phyloP scores from a whole-genome alignment of 1,140 invertebrate species.

The Drepana arcuata region DNA sequence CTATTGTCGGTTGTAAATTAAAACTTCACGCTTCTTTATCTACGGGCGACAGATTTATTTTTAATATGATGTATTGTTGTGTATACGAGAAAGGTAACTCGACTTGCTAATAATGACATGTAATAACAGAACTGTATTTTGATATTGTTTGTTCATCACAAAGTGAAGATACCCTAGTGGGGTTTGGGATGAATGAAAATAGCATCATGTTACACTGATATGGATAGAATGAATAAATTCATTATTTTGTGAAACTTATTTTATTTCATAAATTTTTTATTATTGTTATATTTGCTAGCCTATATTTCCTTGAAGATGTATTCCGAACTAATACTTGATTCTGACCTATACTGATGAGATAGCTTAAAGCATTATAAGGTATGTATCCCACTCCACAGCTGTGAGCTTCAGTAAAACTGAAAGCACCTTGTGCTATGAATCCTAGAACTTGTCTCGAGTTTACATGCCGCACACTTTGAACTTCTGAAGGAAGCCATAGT shows the following conservation, averaged over 20 bases:
- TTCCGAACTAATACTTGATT: slow-evolving; percentile 48
- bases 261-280: slow-evolving; percentile 25
- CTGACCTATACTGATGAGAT: slow-evolving; percentile 43
- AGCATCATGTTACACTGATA: background rate
- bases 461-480: slow-evolving; percentile 73
- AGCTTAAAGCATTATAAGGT: slow-evolving; percentile 70
- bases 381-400: slow-evolving; percentile 80
- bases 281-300: slow-evolving; percentile 38
- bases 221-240: background rate
- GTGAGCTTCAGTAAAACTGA: slow-evolving; percentile 77
- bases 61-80: too few relatives aligned
- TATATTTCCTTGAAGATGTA: slow-evolving; percentile 43
- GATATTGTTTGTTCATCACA: slow-evolving; percentile 18
- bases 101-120: too few relatives aligned
- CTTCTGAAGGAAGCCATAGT: slow-evolving; percentile 77
- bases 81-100: too few relatives aligned
- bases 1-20: too few relatives aligned
- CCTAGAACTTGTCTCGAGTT: slow-evolving; percentile 81
- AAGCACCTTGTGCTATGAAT: slow-evolving; percentile 79
- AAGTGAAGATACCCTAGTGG: slow-evolving; percentile 19
- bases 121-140: too few relatives aligned
- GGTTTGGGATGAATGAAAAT: slow-evolving; percentile 14
- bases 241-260: slow-evolving; percentile 2
- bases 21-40: too few relatives aligned
- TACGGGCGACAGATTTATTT: too few relatives aligned